phyloP scores from a whole-genome alignment of 2,113 vertebrate genomes.

The Centrocercus urophasianus region DNA sequence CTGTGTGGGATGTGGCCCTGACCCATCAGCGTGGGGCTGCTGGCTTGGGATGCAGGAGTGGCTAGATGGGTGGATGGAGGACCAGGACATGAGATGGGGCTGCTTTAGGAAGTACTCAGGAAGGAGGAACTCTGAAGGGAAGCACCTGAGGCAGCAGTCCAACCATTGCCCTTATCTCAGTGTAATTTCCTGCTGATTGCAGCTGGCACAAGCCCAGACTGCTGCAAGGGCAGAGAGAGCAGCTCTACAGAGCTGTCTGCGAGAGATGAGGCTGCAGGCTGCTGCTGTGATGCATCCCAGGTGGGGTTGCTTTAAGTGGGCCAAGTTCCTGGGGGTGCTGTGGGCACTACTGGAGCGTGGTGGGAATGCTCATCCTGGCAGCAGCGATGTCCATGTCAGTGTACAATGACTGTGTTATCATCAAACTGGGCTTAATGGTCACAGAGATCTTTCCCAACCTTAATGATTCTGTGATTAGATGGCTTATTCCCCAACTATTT shows the following conservation, averaged over 20 bases:
- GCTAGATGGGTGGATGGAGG: background rate
- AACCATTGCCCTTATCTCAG: background rate
- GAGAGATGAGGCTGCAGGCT: background rate
- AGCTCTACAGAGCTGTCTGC: background rate
- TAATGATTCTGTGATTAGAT: background rate
- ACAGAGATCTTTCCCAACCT: no score
- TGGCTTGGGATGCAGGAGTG: no score
- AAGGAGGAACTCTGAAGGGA: background rate
- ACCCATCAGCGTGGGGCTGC: background rate
- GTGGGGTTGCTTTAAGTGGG: background rate
- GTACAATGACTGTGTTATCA: background rate
- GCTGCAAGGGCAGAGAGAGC: background rate
- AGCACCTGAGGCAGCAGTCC: accelerated
- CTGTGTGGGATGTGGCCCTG: background rate
- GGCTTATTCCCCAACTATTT: background rate
- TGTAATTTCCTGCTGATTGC: background rate
- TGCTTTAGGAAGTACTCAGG: background rate
- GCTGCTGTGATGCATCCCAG: background rate
- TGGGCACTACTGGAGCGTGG: accelerated
- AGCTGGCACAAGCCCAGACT: background rate
- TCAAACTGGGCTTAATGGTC: no score
- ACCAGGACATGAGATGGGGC: background rate
- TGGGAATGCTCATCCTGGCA: background rate
- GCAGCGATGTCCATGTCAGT: background rate
- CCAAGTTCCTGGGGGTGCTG: background rate